Percentiles rank a stretch among this genome's conserved stretches.
Evolutionary conservation across 1,140 invertebrate genomes (phyloP).

Genomic region (Marisa cornuarietis): DNA sequence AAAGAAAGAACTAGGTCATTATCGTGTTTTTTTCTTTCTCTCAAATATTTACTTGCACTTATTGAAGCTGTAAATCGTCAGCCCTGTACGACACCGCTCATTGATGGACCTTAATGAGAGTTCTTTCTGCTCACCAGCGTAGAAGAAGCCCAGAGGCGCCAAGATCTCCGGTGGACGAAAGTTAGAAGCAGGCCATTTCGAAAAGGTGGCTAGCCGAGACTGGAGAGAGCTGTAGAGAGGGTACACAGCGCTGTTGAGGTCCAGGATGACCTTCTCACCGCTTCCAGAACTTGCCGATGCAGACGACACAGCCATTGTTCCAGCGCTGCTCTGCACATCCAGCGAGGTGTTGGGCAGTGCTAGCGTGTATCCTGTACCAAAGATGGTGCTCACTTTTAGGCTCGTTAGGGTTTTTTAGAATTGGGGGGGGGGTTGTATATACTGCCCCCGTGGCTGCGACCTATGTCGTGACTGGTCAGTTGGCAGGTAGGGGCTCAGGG

Average conservation of each 20-base stretch:
- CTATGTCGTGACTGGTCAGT: too few relatives aligned
- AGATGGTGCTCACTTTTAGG: too few relatives aligned
- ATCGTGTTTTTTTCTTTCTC: not conserved
- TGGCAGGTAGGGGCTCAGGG: too few relatives aligned
- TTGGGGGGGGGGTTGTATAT: too few relatives aligned
- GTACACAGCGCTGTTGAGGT: constrained; percentile 6
- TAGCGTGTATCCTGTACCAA: not conserved
- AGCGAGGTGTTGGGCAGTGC: not conserved
- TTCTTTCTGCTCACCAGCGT: constrained; percentile 71
- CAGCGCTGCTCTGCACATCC: not conserved
- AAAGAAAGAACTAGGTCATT: too few relatives aligned
- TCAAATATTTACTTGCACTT: not conserved
- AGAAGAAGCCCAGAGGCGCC: constrained; percentile 88
- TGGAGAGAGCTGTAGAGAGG: constrained; percentile 1
- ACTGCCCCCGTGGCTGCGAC: too few relatives aligned
- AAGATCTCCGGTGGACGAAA: constrained; percentile 79
- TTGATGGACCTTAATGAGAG: not conserved
- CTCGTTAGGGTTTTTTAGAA: too few relatives aligned
- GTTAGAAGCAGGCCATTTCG: constrained; percentile 67
- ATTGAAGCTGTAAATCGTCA: too few relatives aligned
- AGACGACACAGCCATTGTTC: not conserved
- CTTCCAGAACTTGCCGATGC: not conserved
- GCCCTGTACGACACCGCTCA: not conserved
- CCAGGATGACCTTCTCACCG: not conserved
- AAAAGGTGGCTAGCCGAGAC: constrained; percentile 74